Conservation (phyloP, 2,888 invertebrate genomes). For the Dicroscelio sp. region DNA sequence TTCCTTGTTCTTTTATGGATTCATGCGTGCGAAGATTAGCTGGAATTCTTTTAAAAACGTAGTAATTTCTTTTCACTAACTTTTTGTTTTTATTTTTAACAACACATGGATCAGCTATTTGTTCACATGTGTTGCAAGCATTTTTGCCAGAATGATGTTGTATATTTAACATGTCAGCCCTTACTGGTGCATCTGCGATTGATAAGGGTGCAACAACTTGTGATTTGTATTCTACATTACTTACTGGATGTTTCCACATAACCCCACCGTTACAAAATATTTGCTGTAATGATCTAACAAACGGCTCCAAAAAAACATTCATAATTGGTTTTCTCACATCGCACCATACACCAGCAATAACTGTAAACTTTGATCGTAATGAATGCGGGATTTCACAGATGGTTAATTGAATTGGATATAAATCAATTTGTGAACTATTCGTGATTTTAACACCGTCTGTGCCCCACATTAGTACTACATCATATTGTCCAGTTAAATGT, state of each 20-base stretch:
- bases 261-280: constrained; percentile 7
- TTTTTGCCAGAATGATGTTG: background rate
- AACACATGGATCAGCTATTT: background rate
- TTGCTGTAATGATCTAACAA: background rate
- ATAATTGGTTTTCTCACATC: background rate
- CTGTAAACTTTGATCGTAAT: background rate
- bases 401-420: background rate
- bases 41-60: background rate
- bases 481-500: constrained; percentile 49
- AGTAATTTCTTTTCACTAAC: background rate
- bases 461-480: constrained; percentile 73
- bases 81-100: constrained; percentile 1
- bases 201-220: constrained; percentile 21
- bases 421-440: background rate
- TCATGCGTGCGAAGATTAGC: background rate
- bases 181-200: constrained; percentile 41
- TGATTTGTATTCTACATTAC: background rate
- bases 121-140: constrained; percentile 31
- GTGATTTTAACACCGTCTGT: constrained; percentile 1
- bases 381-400: background rate
- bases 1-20: background rate
- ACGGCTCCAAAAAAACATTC: background rate
- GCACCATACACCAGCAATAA: background rate
- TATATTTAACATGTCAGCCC: constrained; percentile 38
- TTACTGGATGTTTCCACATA: constrained; percentile 18